Conservation (phyloP, 1,140 invertebrate species). For the Hyles vespertilio region DNA sequence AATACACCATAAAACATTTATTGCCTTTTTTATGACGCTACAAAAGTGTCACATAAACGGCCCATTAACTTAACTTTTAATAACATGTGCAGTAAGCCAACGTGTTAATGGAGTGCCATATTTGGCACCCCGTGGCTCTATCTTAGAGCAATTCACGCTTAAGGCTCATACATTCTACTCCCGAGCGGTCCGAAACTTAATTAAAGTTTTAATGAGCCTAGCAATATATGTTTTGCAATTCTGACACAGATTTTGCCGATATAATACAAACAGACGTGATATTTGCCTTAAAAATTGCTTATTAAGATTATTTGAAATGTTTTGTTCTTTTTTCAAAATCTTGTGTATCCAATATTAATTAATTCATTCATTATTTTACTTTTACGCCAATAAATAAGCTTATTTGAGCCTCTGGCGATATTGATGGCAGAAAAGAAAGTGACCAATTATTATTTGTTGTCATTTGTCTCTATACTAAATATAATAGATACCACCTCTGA, state of each 20-base stretch:
- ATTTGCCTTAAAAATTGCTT: not conserved
- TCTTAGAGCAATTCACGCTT: constrained; percentile 24
- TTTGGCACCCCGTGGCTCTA: constrained; percentile 29
- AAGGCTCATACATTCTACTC: constrained; percentile 33
- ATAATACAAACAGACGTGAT: not conserved
- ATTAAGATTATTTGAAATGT: too few species aligned
- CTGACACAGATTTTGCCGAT: constrained; percentile 8
- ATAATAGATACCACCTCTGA: too few species aligned
- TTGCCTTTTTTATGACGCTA: not conserved
- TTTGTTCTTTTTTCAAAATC: too few species aligned
- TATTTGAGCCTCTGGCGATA: too few species aligned
- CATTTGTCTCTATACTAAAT: too few species aligned
- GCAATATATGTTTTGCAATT: constrained; percentile 30
- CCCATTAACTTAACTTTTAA: constrained; percentile 23
- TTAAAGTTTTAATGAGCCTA: constrained; percentile 48
- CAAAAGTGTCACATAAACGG: constrained; percentile 21
- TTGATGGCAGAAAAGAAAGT: too few species aligned
- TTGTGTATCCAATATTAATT: too few species aligned
- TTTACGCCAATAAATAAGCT: too few species aligned
- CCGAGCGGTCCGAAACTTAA: constrained; percentile 35
- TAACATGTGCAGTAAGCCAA: constrained; percentile 11
- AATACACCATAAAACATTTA: not conserved
- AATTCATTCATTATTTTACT: too few species aligned
- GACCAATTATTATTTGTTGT: too few species aligned
- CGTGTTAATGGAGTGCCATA: constrained; percentile 25